Evolutionary conservation across 2,797 vertebrate species (phyloP), one percentile per base, ranked within the genome.

Genomic region (Molossus molossus): DNA sequence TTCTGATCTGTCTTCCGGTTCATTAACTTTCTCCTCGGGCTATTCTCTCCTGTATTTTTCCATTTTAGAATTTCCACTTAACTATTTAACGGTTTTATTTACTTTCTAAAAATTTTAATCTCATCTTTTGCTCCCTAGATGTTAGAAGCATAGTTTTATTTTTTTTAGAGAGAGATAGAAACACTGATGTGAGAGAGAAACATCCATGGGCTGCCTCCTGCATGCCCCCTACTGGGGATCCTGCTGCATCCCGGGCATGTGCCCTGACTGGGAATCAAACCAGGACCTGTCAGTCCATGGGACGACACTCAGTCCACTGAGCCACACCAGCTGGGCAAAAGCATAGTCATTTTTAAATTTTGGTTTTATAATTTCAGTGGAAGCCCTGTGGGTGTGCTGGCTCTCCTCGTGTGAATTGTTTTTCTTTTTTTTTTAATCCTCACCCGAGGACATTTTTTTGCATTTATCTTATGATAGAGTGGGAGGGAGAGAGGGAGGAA

Each of bases 21-120:
- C 60, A 69, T 93, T 87, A 65, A 33, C 75, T 87, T 88, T 94
- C n/a, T 95, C 37, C 25, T 95, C 0, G 27, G 2, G 6, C 33
- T 82, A 3, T 90, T 85, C 4, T 90, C 29, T 83, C 8, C 45
- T 57, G 2, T 69, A 37, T 55, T 70, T 94, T 88, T 60, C 40
- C 80, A 33, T 86, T 79, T 90, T 29, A 83, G 37, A 79, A 72
- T 72, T 58, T 95, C 29, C 14, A 45, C 81, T 67, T 90, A 23
- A 81, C 5, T 82, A 84, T 67, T 87, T 53, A 17, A 18, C 53
- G 80, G 4, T 85, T 86, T 80, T 84, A 67, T 84, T 93, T 79
- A 53, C 50, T 65, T 93, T 77, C 9, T 64, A 37, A 79, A 60
- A 17, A 60, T 84, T 90, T 87, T 50, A 75, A 50, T 67, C n/a